These are phyloP conservation scores for Drosophila elegans DNA, from an alignment of 1,140 invertebrate species.

Conservation along the genomic window DNA sequence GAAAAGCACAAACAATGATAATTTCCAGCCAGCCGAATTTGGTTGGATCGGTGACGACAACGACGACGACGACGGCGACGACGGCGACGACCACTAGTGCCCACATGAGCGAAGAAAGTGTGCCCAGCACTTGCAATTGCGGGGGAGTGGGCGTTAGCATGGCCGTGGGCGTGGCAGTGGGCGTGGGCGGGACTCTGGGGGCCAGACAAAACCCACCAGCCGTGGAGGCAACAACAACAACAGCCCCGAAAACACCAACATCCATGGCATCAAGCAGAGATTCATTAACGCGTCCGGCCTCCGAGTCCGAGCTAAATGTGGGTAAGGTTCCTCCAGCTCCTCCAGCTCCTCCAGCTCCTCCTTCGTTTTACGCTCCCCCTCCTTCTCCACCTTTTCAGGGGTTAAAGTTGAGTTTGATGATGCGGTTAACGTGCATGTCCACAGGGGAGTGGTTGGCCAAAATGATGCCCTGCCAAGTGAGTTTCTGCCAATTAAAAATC, in stretches of 20 bases:
- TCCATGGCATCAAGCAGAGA: constrained; percentile 51
- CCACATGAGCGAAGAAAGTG: constrained; percentile 58
- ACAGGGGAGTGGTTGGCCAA: not conserved
- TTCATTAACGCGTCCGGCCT: constrained; percentile 80
- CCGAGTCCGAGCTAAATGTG: constrained; percentile 72
- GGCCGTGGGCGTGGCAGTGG: constrained; percentile 15
- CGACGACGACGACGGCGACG: not conserved
- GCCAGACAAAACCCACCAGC: constrained; percentile 42
- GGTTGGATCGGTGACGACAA: constrained; percentile 37
- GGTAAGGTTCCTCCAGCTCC: constrained; percentile 50
- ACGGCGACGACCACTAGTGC: constrained; percentile 19
- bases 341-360: not conserved
- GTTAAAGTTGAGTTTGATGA: constrained; percentile 45
- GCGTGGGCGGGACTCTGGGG: constrained; percentile 25
- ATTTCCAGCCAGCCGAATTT: constrained; percentile 73
- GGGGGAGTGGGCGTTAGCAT: constrained; percentile 7
- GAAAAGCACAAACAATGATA: constrained; percentile 64
- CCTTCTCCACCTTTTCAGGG: constrained; percentile 3
- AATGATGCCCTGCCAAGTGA: constrained; percentile 5
- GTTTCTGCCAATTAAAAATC: constrained; percentile 21
- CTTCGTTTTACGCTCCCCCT: no score
- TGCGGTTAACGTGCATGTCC: constrained; percentile 27
- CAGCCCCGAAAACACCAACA: constrained; percentile 22
- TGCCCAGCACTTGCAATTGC: constrained; percentile 59
- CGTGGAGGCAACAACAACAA: constrained; percentile 5